Base-by-base conservation (phyloP, 2,888 invertebrate species). In the Drosophila meridionalis region DNA sequence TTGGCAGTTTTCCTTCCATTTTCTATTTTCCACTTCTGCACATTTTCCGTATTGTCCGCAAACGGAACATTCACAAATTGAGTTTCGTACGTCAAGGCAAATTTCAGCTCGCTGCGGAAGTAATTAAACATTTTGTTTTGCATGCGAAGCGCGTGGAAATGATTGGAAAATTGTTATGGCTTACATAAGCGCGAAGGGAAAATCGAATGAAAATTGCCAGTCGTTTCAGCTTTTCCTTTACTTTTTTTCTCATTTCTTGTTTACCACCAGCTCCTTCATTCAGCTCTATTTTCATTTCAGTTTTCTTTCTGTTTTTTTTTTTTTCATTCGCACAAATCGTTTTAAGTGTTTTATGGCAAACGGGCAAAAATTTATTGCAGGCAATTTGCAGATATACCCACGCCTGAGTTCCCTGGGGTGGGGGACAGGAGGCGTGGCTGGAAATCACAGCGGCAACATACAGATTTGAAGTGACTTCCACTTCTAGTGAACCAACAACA, bases 301-400 rank as follows among this genome's bases (percentile, higher is more conserved):
- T 57, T 48, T 42, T 62, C 12, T 36, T 40, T 45, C 45, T 48
- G 26, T 34, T 55, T 11, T 9, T 28, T 6, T 9, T 34, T 60
- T 64, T 67, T 64, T 53, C 26, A 64, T 48, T 59, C 68, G 69
- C 76, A 70, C 81, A 89, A 86, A 84, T 80, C 89, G 82, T 82
- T 86, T 87, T 83, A 87, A 87, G 87, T 89, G 85, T 87, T 87
- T 89, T 87, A 87, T 89, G 85, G 82, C 75, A 81, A 84, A 80
- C 79, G 76, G 76, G 79, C 74, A 80, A 88, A 71, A 89, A 87
- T 87, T 87, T 89, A 87, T 87, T 87, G 78, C 87, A 80, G 78
- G 74, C 87, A 87, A 87, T 87, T 87, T 87, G 76, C 87, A 89
- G 84, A 79, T 84, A 73, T 80, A 65, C 74, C 73, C 66, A 63